Percentiles rank a stretch among this genome's conserved stretches.
Conservation (phyloP, 2,797 vertebrate species). For the Megaceryle alcyon region DNA sequence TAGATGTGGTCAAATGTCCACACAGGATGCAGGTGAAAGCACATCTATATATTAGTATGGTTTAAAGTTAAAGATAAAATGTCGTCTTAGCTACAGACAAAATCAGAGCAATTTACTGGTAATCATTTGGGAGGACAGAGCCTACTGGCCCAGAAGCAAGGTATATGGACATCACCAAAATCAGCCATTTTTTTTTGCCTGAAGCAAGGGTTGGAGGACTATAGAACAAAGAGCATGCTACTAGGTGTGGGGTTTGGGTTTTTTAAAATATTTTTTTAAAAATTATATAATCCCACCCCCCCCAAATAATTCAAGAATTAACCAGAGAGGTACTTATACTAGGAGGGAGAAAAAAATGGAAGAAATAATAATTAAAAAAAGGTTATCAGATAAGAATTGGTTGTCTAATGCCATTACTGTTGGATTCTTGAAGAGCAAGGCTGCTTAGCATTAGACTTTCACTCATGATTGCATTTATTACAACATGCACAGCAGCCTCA, state of each 20-base stretch:
- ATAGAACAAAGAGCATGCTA: neutral
- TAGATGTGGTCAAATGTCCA: neutral
- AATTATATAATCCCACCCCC: too few species aligned
- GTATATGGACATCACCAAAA: neutral
- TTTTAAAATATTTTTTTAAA: too few species aligned
- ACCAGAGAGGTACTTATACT: neutral
- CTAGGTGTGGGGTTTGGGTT: too few species aligned
- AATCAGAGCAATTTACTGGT: slow-evolving; percentile 36
- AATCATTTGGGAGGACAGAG: neutral
- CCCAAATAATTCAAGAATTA: neutral
- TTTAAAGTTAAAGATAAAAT: neutral
- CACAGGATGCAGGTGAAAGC: neutral
- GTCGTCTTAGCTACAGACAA: neutral
- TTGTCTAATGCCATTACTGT: neutral
- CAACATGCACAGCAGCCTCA: accelerated
- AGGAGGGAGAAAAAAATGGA: accelerated
- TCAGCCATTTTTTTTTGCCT: neutral
- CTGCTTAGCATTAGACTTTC: neutral
- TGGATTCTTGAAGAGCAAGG: neutral
- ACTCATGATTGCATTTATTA: accelerated
- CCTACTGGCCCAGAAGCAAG: neutral
- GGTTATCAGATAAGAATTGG: neutral
- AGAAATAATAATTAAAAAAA: neutral
- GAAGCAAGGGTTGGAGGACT: neutral
- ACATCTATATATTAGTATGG: neutral